Evolutionary conservation across 2,113 vertebrate genomes (phyloP), one percentile per base, ranked within the genome.

Genomic region (Corythornis madagascariensis): DNA sequence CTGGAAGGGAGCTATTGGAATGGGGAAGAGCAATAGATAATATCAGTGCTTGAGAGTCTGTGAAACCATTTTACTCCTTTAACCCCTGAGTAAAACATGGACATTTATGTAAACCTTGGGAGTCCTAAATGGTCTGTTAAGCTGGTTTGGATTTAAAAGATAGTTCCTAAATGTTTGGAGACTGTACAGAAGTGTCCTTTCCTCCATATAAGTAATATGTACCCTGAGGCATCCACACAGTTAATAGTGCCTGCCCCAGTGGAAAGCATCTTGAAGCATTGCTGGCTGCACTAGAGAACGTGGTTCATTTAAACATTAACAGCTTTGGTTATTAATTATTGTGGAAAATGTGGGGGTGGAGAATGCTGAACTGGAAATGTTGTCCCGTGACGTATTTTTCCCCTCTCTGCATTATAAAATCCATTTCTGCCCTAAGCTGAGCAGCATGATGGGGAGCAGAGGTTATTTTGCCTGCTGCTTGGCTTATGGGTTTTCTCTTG

Each of bases 281-380:
- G 70, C 57, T 86, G 85, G 67, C 90, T 89, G 87, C 66, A 18
- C 71, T 80, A 31, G 90, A 90, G 81, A 93, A 73, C 0, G 0
- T 64, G 92, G 95, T 84, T 93, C 92, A 80, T 83, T 95, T 79
- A 92, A 96, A 85, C 84, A 52, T 89, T 87, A 87, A 87, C 89
- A 83, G 77, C 91, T 91, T 95, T 83, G 75, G 92, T 94, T 89
- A 92, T 94, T 95, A 92, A 94, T 95, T 95, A 84, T 73, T 90
- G 86, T 94, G 92, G 83, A 94, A 91, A 71, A 60, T 7, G 69
- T 52, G 48, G 43, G 57, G 47, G 79, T 86, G 88, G 89, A 60
- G 89, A 82, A 93, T 13, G 38, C 76, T 80, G 65, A 71, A 45
- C 90, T 81, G 78, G 84, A 87, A 90, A n/a, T 40, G 65, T 48